Evolutionary conservation across 2,888 invertebrate genomes (phyloP), one percentile per base, ranked within the genome.

Genomic region (Drosophila mettleri): DNA sequence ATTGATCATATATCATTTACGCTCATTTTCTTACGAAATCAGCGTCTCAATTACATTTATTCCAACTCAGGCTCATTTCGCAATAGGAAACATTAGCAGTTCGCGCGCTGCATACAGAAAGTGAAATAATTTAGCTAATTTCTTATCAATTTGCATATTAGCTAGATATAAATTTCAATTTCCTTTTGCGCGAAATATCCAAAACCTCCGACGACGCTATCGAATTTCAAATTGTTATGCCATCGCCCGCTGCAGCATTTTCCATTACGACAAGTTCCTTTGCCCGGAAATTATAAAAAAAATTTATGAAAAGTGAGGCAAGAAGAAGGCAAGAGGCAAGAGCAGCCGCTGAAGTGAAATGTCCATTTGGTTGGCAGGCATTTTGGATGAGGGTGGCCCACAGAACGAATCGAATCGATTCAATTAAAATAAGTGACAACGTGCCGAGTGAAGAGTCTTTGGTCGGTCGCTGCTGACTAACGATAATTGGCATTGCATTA

Each of bases 401-500:
- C 24, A 10, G 18, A 33, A 3, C 48, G 46, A 31, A 48, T 46
- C 41, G 53, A 72, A 77, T 65, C 64, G 78, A 74, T 83, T 86
- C 85, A 83, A 86, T 83, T 83, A 86, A 83, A 84, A 81, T 86
- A 86, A 86, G 81, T 84, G 87, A 78, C 67, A 84, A 78, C 68
- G 70, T 64, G 81, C 70, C 41, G 33, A 68, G 52, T 62, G 63
- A 59, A 41, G 58, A 57, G 55, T 51, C 41, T 29, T 51, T 16
- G 43, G 48, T 9, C 49, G 43, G 48, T 9, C 49, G 63, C 59
- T 70, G 66, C 43, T 45, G 43, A 69, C 76, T 83, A 78, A 83
- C 76, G 84, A 78, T 88, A 86, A 86, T 86, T 84, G 88, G 81
- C 78, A 74, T 71, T 78, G 79, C 88, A 88, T 88, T 88, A 88